Evolutionary conservation across 2,797 vertebrate species (phyloP).

Genomic region (Darevskia mixta): DNA sequence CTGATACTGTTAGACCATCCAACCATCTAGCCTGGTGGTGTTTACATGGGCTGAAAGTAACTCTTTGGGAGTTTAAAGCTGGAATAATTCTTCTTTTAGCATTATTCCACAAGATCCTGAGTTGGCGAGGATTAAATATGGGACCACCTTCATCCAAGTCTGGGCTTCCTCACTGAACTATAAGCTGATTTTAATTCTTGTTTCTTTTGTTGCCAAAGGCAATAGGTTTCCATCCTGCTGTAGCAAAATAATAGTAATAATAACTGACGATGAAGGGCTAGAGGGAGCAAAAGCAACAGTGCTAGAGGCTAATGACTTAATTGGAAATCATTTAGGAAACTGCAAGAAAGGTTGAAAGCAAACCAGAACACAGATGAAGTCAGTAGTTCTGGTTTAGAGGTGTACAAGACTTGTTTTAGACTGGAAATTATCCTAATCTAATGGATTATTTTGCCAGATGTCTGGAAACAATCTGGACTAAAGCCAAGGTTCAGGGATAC

Average conservation of each 20-base stretch:
- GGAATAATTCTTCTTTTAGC: neutral
- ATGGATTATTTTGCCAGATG: neutral
- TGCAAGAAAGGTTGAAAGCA: neutral
- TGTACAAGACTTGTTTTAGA: neutral
- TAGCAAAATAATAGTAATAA: neutral
- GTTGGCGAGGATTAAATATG: neutral
- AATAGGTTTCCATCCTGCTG: neutral
- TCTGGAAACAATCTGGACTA: neutral
- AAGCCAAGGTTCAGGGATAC: neutral
- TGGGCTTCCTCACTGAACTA: neutral
- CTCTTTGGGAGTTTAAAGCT: neutral
- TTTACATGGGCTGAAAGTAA: neutral
- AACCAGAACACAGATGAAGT: neutral
- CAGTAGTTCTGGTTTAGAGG: neutral
- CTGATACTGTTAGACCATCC: neutral
- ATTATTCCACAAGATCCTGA: neutral
- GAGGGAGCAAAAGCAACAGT: neutral
- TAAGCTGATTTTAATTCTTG: neutral
- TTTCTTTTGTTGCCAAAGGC: neutral
- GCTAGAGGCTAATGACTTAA: neutral
- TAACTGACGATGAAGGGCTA: neutral
- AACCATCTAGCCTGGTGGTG: neutral
- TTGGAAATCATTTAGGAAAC: neutral
- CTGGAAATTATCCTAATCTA: neutral
- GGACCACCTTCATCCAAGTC: too few species aligned